Evolutionary conservation across 2,113 vertebrate species (phyloP).

Genomic region (Cebus imitator): DNA sequence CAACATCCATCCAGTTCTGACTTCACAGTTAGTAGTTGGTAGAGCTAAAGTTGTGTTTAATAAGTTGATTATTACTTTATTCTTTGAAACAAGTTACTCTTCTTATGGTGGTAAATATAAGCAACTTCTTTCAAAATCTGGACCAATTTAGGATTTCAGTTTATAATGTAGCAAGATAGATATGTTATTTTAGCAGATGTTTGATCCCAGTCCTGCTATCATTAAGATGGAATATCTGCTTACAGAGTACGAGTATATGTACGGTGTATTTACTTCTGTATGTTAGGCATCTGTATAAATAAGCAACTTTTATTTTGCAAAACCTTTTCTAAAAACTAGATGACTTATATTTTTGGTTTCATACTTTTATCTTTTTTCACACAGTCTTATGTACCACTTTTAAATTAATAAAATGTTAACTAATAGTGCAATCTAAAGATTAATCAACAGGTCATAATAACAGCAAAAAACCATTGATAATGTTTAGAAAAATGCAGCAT

Average conservation of each 20-base stretch:
- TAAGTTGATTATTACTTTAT: neutral
- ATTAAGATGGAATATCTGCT: neutral
- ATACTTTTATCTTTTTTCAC: neutral
- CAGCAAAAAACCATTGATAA: neutral
- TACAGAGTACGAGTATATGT: neutral
- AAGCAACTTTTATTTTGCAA: neutral
- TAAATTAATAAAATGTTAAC: constrained; percentile 28
- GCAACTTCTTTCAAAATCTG: neutral
- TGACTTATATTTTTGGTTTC: constrained; percentile 12
- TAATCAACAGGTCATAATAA: neutral
- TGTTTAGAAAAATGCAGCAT: neutral
- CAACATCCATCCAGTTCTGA: too few relatives aligned
- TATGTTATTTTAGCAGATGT: neutral
- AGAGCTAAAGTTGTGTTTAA: neutral
- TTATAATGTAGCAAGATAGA: neutral
- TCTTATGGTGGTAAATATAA: neutral
- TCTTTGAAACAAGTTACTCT: neutral
- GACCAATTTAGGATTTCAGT: neutral
- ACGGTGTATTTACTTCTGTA: neutral
- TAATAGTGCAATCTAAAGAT: neutral
- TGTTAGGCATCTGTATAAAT: neutral
- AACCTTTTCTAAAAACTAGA: constrained; percentile 6
- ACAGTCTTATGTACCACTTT: neutral
- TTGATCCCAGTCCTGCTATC: neutral
- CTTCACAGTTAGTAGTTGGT: neutral